Evolutionary conservation across 2,113 vertebrate species (phyloP).

Genomic region (Dolichallabes microphthalmus): DNA sequence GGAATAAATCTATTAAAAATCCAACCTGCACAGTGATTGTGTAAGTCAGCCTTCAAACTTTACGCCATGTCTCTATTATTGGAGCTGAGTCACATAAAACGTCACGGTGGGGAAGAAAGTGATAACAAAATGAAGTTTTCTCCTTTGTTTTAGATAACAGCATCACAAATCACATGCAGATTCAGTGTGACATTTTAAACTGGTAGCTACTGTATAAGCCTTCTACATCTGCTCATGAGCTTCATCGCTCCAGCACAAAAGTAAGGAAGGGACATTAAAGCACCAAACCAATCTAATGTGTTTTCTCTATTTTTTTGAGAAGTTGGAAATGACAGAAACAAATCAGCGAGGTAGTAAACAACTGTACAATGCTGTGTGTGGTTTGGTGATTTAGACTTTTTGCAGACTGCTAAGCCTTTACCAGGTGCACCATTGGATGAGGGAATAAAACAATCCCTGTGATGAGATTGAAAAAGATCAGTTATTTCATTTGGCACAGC

Average conservation of each 20-base stretch:
- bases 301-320: neutral
- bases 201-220: neutral
- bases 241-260: neutral
- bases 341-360: neutral
- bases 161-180: neutral
- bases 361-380: neutral
- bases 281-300: neutral
- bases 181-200: neutral
- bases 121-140: neutral
- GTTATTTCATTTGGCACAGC: neutral
- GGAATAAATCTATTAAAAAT: neutral
- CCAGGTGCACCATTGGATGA: neutral
- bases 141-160: neutral
- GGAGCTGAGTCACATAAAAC: neutral
- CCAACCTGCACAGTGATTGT: neutral
- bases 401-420: conserved; percentile 2
- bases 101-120: neutral
- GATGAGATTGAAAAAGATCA: neutral
- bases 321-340: neutral
- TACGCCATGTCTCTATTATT: neutral
- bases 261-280: neutral
- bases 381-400: neutral
- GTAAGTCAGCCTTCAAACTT: neutral
- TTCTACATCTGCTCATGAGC: neutral
- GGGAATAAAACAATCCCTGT: neutral